Evolutionary conservation across 2,113 vertebrate species (phyloP), one percentile per base, ranked within the genome.

Genomic region (Nematolebias whitei): DNA sequence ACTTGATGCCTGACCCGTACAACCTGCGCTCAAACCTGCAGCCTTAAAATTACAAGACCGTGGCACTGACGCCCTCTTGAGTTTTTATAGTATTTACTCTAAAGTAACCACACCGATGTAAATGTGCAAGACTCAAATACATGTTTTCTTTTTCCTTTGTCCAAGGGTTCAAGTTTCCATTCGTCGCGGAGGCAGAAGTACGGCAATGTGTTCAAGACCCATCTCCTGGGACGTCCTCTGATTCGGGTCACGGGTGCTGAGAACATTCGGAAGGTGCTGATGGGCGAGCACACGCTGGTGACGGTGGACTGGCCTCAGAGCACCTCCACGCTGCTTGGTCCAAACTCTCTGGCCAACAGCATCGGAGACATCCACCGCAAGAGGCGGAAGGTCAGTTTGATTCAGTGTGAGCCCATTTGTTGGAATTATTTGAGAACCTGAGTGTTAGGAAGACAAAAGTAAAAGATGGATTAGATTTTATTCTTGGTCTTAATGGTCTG

Each of bases 201-300:
- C 55, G 97, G 97, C 20, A 96, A 96, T 60, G 97, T 98, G 23
- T 98, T 98, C 84, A 99, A 99, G 93, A 99, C 97, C 5, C 97
- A 99, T 75, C 92, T 98, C 72, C 88, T 99, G 74, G 97, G 97
- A 5, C 94, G 96, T 12, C 96, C 96, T 1, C 90, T 99, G 81
- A 95, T 98, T 80, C 94, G 97, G 7, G 97, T 98, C 75, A 99
- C 97, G 0, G 97, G 97, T 0, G 95, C 96, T 0, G 97, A 99
- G 66, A 98, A 98, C 12, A 94, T 99, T 29, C 93, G 96, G 8
- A 98, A 97, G 85, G 95, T 98, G 45, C 88, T 99, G 76, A 96
- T 99, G 95, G 96, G 96, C 0, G 97, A 99, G 55, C 97, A 99
- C 87, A 95, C 93, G 80, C 93, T 98, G 83, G 97, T 98, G 79